Conservation (phyloP, 1,140 invertebrate genomes). For the Tachypleus tridentatus region DNA sequence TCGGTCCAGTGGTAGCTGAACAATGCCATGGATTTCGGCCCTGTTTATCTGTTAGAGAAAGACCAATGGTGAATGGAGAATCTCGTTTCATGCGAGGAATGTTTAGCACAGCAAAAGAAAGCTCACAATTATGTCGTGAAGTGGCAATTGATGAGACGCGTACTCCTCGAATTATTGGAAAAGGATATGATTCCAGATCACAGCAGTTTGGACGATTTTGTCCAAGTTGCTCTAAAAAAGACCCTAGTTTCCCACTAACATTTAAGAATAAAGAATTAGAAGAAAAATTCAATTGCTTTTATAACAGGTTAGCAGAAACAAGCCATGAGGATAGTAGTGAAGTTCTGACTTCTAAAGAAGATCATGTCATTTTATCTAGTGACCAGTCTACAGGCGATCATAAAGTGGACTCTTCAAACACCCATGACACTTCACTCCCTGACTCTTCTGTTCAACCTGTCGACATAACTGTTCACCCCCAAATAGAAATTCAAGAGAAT, state of each 20-base stretch:
- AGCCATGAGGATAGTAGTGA: constrained; percentile 23
- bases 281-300: constrained; percentile 25
- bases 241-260: constrained; percentile 5
- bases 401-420: constrained; percentile 7
- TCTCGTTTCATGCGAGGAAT: not conserved
- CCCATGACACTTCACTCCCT: too few relatives aligned
- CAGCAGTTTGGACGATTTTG: constrained; percentile 12
- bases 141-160: constrained; percentile 16
- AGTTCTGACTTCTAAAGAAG: constrained; percentile 20
- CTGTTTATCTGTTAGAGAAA: constrained; percentile 6
- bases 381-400: constrained; percentile 5
- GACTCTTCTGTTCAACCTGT: too few relatives aligned
- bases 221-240: constrained; percentile 18
- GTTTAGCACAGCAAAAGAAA: constrained; percentile 9
- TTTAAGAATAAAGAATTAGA: constrained; percentile 22
- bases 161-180: too few relatives aligned
- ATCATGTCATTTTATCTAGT: constrained; percentile 17
- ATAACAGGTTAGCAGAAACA: constrained; percentile 22
- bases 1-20: constrained; percentile 2
- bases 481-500: too few relatives aligned
- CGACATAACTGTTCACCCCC: too few relatives aligned
- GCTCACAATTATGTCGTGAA: constrained; percentile 22
- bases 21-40: constrained; percentile 2
- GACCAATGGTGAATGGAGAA: constrained; percentile 3
- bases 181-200: too few relatives aligned